Evolutionary conservation across 92 coral and sea anemone species (phyloP), one percentile per base, ranked within the genome.

Genomic region (Anthopleura xanthogrammica): DNA sequence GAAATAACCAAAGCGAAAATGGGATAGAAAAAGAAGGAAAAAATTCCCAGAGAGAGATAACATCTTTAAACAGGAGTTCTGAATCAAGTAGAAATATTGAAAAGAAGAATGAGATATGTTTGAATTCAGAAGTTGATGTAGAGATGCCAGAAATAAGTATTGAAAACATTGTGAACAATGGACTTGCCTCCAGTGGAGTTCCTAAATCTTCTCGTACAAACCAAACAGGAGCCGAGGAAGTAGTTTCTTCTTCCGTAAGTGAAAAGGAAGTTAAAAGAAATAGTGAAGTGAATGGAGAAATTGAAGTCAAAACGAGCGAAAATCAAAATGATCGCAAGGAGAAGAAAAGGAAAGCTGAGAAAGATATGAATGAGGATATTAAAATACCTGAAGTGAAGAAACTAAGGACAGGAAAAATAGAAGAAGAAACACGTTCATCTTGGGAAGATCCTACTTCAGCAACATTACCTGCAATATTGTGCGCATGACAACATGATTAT

Each of bases 281-380:
- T 14, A 7, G 29, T 4, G 11, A 62, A 62, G 7, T 46, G 42
- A 66, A 16, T 54, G 41, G 68, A 22, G 9, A 29, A 43, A 2
- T 6, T 65, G 62, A 68, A 14, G 46, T 7, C 39, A 12, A 68
- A 50, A 36, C 8, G 62, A 16, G 4, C 57, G 17, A 16, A 64
- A 75, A 81, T 12, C 68, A 41, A 52, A 52, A 72, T 2, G 39
- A 24, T 39, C 43, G 43, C 8, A 17, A 54, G 12, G 72, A 22
- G 40, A 41, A 83, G 46, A 84, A 83, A 57, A 46, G 85, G 12
- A 80, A 60, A 78, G 82, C 82, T 20, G 54, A 82, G 41, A 52
- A 29, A 62, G 77, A 52, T 7, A 68, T 20, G 52, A 77, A 19
- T 9, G 64, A 46, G 12, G 87, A 84, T 79, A 36, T 60, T 8